Evolutionary conservation across 2,797 vertebrate genomes (phyloP), one percentile per base, ranked within the genome.

Genomic region (Austrolebias charrua): DNA sequence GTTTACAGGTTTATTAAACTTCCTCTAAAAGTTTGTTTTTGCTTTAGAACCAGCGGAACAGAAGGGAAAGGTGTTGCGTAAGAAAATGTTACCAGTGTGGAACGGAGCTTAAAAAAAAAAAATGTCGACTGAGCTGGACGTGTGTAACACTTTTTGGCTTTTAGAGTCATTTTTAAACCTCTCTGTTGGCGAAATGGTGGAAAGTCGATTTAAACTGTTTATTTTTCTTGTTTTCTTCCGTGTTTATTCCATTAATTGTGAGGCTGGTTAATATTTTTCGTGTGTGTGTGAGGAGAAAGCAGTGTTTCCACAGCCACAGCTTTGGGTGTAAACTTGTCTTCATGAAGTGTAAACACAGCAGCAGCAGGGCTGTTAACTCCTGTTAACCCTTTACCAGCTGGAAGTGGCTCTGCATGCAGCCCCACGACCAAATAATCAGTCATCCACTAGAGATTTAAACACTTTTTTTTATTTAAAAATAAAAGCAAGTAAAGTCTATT

Each of bases 321-420:
- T 71, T 53, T 69, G 79, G 79, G 76, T 82, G 80, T 75, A 68
- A 86, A 85, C 79, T 66, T 54, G 79, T 75, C 75, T 76, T 64
- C 33, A 4, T 56, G 31, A 65, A 69, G 73, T 69, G 80, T 81
- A 76, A 86, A 84, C 77, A 85, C 62, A 56, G 61, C 35, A 13
- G 65, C 53, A 53, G 69, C 53, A 31, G 56, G 45, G 56, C 29
- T 35, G 64, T 47, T 18, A n/a, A 6, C 29, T 47, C 16, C 43
- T 46, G n/a, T 33, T 58, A 46, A 46, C 44, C 44, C 44, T 59
- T 86, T 88, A 80, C 80, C 65, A 50, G 55, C 66, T 6, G 6
- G 5, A 3, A 45, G 8, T 24, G 24, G 24, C 31, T 33, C 31
- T 33, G 31, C 31, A 8, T 33, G 31, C 31, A 33, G 2, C 31